Conservation (phyloP, 2,113 vertebrate genomes). For the Dromas ardeola region DNA sequence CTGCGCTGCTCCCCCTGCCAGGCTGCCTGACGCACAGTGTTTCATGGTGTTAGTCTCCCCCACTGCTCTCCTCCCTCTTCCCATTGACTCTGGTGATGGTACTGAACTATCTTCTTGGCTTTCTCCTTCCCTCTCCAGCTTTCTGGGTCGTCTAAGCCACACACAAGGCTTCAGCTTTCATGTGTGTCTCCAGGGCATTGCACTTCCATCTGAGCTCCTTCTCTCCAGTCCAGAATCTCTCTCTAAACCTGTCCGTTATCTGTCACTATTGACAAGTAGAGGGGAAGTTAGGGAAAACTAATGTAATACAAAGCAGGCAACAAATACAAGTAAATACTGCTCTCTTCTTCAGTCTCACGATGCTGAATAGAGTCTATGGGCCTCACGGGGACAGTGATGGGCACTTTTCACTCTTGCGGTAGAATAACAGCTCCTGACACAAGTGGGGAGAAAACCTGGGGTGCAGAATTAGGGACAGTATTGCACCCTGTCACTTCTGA, state of each 20-base stretch:
- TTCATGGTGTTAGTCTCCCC: neutral
- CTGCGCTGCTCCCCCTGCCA: accelerated
- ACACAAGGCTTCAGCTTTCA: neutral
- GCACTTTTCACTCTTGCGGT: neutral
- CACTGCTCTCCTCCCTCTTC: neutral
- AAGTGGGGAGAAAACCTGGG: neutral
- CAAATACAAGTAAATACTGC: neutral
- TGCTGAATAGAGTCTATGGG: neutral
- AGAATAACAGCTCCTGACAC: neutral
- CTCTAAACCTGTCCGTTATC: neutral
- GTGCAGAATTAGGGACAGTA: neutral
- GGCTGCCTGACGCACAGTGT: neutral
- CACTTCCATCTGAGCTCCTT: neutral
- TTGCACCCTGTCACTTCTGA: neutral
- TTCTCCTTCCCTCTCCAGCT: neutral
- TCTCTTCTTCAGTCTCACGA: neutral
- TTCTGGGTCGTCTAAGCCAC: neutral
- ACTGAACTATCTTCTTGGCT: neutral
- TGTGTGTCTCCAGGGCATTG: accelerated
- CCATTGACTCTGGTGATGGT: neutral
- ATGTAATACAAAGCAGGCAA: neutral
- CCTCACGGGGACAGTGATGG: neutral
- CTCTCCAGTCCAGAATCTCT: neutral
- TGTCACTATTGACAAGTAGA: neutral
- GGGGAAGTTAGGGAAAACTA: neutral